Conservation (phyloP, 2,797 vertebrate species). For the Eptatretus atami region DNA sequence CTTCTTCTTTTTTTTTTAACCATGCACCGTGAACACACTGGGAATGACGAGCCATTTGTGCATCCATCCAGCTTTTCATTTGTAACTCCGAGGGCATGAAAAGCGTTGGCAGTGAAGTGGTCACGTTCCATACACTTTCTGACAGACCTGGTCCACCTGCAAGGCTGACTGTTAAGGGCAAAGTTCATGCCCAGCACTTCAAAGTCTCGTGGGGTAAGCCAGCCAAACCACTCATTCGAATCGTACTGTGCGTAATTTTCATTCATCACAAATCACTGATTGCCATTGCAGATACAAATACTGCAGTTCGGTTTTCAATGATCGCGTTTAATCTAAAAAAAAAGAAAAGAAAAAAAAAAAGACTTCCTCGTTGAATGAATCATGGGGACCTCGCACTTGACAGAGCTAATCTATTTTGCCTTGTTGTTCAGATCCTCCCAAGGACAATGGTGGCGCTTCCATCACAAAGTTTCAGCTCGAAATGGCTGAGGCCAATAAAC, state of each 20-base stretch:
- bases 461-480: constrained; percentile 56
- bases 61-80: constrained; percentile 37
- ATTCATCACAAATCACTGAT: too few relatives aligned
- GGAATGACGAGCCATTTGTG: too few relatives aligned
- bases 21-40: too few relatives aligned
- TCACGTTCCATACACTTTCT: constrained; percentile 48
- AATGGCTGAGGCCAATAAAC: constrained; percentile 39
- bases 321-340: too few relatives aligned
- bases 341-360: too few relatives aligned
- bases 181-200: constrained; percentile 51
- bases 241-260: too few relatives aligned
- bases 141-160: constrained; percentile 44
- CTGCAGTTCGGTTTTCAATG: too few relatives aligned
- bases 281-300: too few relatives aligned
- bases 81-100: constrained; percentile 71
- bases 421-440: constrained; percentile 33
- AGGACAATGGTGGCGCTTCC: constrained; percentile 46
- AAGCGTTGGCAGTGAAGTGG: constrained; percentile 57
- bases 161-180: constrained; percentile 43
- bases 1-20: too few relatives aligned
- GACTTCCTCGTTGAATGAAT: too few relatives aligned
- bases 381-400: too few relatives aligned
- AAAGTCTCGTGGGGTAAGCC: constrained; percentile 63
- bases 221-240: background rate
- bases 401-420: too few relatives aligned